phyloP scores from a whole-genome alignment of 2,888 invertebrate genomes.

The Drosophila silvestris region DNA sequence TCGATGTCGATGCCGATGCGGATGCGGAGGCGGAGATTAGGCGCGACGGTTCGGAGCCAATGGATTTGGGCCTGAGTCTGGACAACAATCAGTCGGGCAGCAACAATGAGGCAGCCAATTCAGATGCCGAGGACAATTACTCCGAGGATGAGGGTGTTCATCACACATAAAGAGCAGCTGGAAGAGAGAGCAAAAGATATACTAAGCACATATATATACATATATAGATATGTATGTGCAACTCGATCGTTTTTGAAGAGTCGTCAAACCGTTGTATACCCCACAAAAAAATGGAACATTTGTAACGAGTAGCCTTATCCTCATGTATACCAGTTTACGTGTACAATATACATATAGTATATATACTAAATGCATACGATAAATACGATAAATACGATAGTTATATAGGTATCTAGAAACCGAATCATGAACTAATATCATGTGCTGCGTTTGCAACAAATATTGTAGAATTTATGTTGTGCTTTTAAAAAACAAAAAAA shows the following conservation, averaged over 20 bases:
- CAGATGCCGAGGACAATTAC: slow-evolving; percentile 84
- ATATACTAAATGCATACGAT: slow-evolving; percentile 46
- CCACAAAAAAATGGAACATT: slow-evolving; percentile 67
- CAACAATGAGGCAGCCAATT: slow-evolving; percentile 82
- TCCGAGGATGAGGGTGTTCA: slow-evolving; percentile 85
- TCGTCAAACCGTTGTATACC: slow-evolving; percentile 73
- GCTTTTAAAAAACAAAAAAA: slow-evolving; percentile 46
- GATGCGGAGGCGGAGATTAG: slow-evolving; percentile 78
- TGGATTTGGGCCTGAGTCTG: slow-evolving; percentile 84
- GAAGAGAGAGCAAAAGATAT: slow-evolving; percentile 33
- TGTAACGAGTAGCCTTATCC: slow-evolving; percentile 85
- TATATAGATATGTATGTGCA: slow-evolving; percentile 28
- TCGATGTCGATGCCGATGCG: slow-evolving; percentile 52
- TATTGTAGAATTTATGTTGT: slow-evolving; percentile 74
- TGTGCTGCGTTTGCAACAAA: slow-evolving; percentile 44
- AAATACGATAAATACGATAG: slow-evolving; percentile 59
- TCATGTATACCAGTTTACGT: slow-evolving; percentile 85
- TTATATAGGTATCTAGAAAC: slow-evolving; percentile 40
- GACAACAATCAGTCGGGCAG: slow-evolving; percentile 84
- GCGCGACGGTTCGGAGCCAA: slow-evolving; percentile 84
- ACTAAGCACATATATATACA: slow-evolving; percentile 16
- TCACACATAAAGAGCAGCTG: slow-evolving; percentile 78
- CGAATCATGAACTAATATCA: slow-evolving; percentile 43
- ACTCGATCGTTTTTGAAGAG: slow-evolving; percentile 27
- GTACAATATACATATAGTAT: slow-evolving; percentile 58